Evolutionary conservation across 2,113 vertebrate genomes (phyloP), one percentile per base, ranked within the genome.

Genomic region (Ophiodon elongatus): DNA sequence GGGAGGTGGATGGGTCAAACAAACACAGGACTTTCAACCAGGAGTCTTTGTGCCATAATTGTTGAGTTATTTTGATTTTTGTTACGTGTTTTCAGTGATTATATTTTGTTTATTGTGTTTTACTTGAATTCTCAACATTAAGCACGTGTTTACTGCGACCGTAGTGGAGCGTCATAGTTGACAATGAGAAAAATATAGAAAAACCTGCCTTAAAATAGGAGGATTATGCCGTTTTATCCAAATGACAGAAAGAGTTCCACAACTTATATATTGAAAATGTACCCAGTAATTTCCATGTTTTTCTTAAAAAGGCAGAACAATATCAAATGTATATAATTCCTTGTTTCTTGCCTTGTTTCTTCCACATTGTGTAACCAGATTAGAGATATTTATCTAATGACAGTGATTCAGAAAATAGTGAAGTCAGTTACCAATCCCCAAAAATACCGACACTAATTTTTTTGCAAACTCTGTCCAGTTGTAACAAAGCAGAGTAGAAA

Each of bases 401-500:
- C 25, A 19, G 7, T 1, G 9, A 29, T 33, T 37, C 15, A 59
- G 19, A 57, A 11, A 14, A 45, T 21, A 11, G 23, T 57, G 25
- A 69, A 68, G 23, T 62, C 39, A 37, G 23, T 41, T 14, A 57
- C 11, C 19, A 15, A 66, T 56, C 33, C n/a, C 37, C 27, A 50
- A 70, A 35, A 29, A 0, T n/a, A 9, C 2, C 11, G 13, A 15
- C 23, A n/a, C 33, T 33, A 14, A 25, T 21, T 23, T 31, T 39
- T 4, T n/a, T 15, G 4, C 1, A 56, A 65, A 75, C 31, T 59
- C 21, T 10, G 14, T 50, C n/a, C 63, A 52, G 27, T 10, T 60
- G 29, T 50, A 79, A 76, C 79, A 76, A 65, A 85, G 65, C 45
- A n/a, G 33, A 54, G 64, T 14, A 50, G 25, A 57, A 60, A 57